Conservation (phyloP, 2,888 invertebrate species). For the Anorthoa munda region DNA sequence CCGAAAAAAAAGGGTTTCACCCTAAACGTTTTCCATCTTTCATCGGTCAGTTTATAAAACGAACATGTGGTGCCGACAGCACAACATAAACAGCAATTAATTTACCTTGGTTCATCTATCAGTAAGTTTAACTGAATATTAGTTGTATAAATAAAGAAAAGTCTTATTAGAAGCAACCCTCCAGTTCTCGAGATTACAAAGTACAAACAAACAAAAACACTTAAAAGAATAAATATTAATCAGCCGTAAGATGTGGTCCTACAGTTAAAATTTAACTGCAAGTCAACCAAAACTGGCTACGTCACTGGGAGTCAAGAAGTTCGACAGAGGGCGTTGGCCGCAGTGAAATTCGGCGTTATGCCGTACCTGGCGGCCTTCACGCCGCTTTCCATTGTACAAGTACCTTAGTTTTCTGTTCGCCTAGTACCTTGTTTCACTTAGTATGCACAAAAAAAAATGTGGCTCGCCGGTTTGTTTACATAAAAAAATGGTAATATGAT, state of each 20-base stretch:
- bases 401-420: slow-evolving; percentile 79
- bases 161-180: slow-evolving; percentile 15
- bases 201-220: slow-evolving; percentile 37
- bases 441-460: slow-evolving; percentile 74
- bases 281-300: slow-evolving; percentile 61
- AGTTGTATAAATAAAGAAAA: slow-evolving; percentile 14
- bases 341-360: slow-evolving; percentile 82
- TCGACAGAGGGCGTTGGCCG: slow-evolving; percentile 77
- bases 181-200: slow-evolving; percentile 13
- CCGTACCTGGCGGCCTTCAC: slow-evolving; percentile 79
- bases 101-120: background rate
- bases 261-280: slow-evolving; percentile 58
- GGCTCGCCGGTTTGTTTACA: slow-evolving; percentile 60
- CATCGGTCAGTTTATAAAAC: background rate
- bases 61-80: background rate
- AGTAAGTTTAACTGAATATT: background rate
- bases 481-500: slow-evolving; percentile 43
- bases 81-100: background rate
- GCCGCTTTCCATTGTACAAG: slow-evolving; percentile 79
- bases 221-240: slow-evolving; percentile 47
- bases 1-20: background rate
- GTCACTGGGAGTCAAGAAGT: slow-evolving; percentile 72
- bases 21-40: background rate
- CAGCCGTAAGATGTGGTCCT: slow-evolving; percentile 26
- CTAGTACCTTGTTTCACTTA: slow-evolving; percentile 74